These are phyloP conservation scores for Epistrophe grossulariae DNA, from an alignment of 2,888 invertebrate species.

Conservation along the genomic window DNA sequence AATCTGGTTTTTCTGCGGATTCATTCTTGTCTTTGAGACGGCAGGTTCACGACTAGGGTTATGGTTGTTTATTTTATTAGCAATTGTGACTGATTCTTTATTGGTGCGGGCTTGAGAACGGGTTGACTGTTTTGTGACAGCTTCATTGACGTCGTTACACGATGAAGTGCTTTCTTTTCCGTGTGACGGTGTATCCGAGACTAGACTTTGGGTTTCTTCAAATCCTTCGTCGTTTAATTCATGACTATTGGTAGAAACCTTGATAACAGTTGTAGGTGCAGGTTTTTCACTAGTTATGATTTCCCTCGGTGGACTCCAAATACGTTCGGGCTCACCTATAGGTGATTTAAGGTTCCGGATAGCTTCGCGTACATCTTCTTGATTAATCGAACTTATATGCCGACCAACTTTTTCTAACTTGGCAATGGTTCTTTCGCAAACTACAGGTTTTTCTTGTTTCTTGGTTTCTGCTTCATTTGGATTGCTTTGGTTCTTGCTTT, in stretches of 20 bases:
- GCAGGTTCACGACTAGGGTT: conserved; percentile 62
- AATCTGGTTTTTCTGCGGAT: conserved; percentile 77
- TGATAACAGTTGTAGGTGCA: conserved; percentile 73
- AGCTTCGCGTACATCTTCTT: conserved; percentile 89
- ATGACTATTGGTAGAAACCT: conserved; percentile 79
- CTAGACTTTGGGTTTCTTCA: conserved; percentile 94
- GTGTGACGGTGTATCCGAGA: conserved; percentile 93
- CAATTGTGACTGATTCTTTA: conserved; percentile 75
- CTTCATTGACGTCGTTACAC: conserved; percentile 87
- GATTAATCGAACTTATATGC: conserved; percentile 89
- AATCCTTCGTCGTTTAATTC: conserved; percentile 95
- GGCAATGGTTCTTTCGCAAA: conserved; percentile 80
- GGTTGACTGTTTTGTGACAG: conserved; percentile 59
- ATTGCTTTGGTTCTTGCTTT: conserved; percentile 59
- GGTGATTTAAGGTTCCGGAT: conserved; percentile 88
- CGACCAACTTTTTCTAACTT: conserved; percentile 85
- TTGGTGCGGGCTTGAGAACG: conserved; percentile 81
- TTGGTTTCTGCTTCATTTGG: conserved; percentile 75
- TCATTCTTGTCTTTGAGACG: conserved; percentile 73
- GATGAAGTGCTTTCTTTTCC: conserved; percentile 89
- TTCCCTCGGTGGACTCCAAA: conserved; percentile 85
- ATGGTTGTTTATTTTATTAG: conserved; percentile 43
- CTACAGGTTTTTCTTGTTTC: conserved; percentile 85
- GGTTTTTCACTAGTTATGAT: conserved; percentile 78
- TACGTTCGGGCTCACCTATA: conserved; percentile 86